Evolutionary conservation across 2,888 invertebrate species (phyloP), one percentile per base, ranked within the genome.

Genomic region (Macrophya alboannulata): DNA sequence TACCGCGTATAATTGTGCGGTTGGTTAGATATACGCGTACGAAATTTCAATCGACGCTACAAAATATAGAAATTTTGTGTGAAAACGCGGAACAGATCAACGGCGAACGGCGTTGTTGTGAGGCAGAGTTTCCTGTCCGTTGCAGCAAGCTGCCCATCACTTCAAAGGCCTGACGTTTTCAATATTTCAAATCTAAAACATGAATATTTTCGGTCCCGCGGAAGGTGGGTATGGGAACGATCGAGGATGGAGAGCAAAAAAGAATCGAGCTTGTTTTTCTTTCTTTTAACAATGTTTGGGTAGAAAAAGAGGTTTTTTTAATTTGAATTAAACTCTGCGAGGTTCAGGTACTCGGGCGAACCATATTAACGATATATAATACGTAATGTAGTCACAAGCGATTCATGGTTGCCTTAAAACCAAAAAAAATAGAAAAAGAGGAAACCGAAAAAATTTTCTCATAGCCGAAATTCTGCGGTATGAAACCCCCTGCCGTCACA

Each of bases 131-230:
- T 87, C 87, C 87, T 88, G 89, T 89, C 89, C 86, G 89, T 86
- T 82, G 86, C 89, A 89, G 88, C 88, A 87, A 87, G 88, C 87
- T 88, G 88, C 86, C 86, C 88, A 87, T 87, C 87, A 88, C 88
- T 88, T 90, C 90, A 90, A 91, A 90, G 88, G 89, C 85, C 85
- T 89, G 88, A 89, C 88, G 89, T 89, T 90, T 90, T 88, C 89
- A 89, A 90, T 90, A 90, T 90, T 88, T 88, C 17, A 81, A 87
- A 89, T 88, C 86, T 85, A 51, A 84, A 86, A 84, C 59, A 31
- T 77, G 79, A 48, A 62, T 43, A 62, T 43, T 81, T 81, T 81
- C 6, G 5, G 25, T 43, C 10, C 55, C 37, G 51, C 37, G 51
- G 51, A 45, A 37, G 43, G 51, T 77, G 25, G 12, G 21, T 59